phyloP scores from a whole-genome alignment of 2,113 vertebrate species.

The Carassius auratus region DNA sequence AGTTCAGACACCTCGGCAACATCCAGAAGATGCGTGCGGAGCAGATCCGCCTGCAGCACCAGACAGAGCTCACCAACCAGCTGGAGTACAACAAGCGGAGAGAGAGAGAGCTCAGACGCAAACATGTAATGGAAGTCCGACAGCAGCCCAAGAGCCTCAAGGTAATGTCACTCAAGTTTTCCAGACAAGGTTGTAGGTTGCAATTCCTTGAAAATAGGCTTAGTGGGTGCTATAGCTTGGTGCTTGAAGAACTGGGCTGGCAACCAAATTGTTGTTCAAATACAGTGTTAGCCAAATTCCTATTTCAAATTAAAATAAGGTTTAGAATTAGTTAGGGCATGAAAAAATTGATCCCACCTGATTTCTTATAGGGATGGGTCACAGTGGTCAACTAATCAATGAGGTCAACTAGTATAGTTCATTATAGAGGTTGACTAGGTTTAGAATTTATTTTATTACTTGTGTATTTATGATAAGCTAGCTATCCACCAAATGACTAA shows the following conservation, averaged over 20 bases:
- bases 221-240: not conserved
- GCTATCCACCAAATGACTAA: not conserved
- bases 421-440: not conserved
- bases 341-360: not conserved
- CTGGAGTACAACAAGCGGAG: slow-evolving; percentile 98
- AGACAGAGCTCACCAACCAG: slow-evolving; percentile 98
- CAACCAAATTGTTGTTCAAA: not conserved
- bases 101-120: slow-evolving; percentile 92
- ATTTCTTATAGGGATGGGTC: not conserved
- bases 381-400: not conserved
- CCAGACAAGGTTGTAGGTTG: not conserved
- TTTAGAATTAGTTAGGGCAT: not conserved
- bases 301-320: not conserved
- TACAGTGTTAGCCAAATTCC: not conserved
- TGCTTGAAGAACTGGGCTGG: not conserved
- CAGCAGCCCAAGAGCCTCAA: slow-evolving; percentile 99
- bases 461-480: not conserved
- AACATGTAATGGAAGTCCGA: slow-evolving; percentile 98
- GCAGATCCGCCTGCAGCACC: slow-evolving; percentile 94
- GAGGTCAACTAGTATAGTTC: not conserved
- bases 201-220: not conserved
- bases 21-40: slow-evolving; percentile 95
- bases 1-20: slow-evolving; percentile 94
- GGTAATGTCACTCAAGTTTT: slow-evolving; percentile 70
- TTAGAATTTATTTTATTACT: not conserved